A percentile compares a stretch with the other conserved stretches of the same genome.
Conservation (phyloP, 2,113 vertebrate species). For the Beaufortia kweichowensis region DNA sequence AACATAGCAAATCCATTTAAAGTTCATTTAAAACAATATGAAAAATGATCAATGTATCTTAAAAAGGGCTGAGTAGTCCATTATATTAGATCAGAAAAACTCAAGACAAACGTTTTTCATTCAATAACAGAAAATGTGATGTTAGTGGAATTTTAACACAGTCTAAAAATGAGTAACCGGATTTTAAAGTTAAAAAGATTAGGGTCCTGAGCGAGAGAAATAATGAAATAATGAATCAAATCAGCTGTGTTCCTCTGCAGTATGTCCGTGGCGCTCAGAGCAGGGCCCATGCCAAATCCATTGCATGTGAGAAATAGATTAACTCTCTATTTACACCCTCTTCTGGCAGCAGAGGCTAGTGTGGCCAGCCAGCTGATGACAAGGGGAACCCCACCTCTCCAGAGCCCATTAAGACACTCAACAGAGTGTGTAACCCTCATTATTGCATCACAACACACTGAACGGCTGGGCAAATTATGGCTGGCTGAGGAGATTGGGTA, state of each 20-base stretch:
- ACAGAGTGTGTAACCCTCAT: slow-evolving; percentile 49
- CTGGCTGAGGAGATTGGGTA: slow-evolving; percentile 46
- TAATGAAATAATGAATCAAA: slow-evolving; percentile 43
- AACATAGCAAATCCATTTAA: not conserved
- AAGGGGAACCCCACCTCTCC: slow-evolving; percentile 43
- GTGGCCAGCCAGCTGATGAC: slow-evolving; percentile 41
- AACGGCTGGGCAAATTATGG: slow-evolving; percentile 51
- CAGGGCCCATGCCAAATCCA: slow-evolving; percentile 22
- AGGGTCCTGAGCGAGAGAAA: not conserved
- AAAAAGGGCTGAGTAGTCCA: slow-evolving; percentile 17
- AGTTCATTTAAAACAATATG: not conserved
- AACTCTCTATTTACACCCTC: slow-evolving; percentile 33
- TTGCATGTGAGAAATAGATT: slow-evolving; percentile 33
- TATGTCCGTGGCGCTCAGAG: slow-evolving; percentile 14
- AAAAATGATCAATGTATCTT: not conserved
- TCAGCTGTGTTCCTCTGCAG: not conserved
- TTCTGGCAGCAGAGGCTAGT: slow-evolving; percentile 11
- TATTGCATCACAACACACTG: slow-evolving; percentile 44
- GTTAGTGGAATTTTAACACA: slow-evolving; percentile 27
- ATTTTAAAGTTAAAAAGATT: slow-evolving; percentile 20
- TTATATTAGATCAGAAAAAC: slow-evolving; percentile 4
- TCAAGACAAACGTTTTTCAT: not conserved
- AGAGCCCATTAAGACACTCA: slow-evolving; percentile 55
- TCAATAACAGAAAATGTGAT: slow-evolving; percentile 26
- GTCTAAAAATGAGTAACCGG: slow-evolving; percentile 15